These are phyloP conservation scores for Darevskia nairensis DNA, from an alignment of 2,797 vertebrate genomes.

Conservation along the genomic window DNA sequence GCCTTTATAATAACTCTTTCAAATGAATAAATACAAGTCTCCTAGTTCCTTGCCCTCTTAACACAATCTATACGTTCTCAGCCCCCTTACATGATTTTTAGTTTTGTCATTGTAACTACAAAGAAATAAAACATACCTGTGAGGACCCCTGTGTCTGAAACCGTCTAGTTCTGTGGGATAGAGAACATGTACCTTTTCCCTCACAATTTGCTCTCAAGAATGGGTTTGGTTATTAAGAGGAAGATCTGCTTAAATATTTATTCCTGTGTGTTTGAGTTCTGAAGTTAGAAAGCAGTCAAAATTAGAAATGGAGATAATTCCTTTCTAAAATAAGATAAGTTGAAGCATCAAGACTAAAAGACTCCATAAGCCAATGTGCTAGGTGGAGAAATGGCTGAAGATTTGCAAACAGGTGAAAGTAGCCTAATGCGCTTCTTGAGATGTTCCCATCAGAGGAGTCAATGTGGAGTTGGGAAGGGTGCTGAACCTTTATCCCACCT, in stretches of 20 bases:
- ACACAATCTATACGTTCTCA: not conserved
- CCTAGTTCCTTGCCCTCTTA: not conserved
- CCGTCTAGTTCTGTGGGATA: not conserved
- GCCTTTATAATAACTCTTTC: not conserved
- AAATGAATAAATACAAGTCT: not conserved
- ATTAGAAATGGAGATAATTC: not conserved
- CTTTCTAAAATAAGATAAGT: not conserved
- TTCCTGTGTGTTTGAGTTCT: not conserved
- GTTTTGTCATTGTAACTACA: too few relatives aligned
- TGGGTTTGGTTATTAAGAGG: not conserved
- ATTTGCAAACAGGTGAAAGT: not conserved
- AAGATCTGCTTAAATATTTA: not conserved
- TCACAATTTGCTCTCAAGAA: not conserved
- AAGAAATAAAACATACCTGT: too few relatives aligned
- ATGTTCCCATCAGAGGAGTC: not conserved
- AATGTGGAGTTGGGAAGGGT: not conserved
- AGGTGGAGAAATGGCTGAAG: not conserved
- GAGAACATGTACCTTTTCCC: not conserved
- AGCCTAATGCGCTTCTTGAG: not conserved
- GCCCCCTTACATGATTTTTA: not conserved
- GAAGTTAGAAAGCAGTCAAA: not conserved
- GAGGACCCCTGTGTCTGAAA: not conserved
- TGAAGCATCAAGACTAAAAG: not conserved
- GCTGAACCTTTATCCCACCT: not conserved
- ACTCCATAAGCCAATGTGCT: not conserved